Evolutionary conservation across 2,888 invertebrate genomes (phyloP), one percentile per base, ranked within the genome.

Genomic region (Chelonus formosanus): DNA sequence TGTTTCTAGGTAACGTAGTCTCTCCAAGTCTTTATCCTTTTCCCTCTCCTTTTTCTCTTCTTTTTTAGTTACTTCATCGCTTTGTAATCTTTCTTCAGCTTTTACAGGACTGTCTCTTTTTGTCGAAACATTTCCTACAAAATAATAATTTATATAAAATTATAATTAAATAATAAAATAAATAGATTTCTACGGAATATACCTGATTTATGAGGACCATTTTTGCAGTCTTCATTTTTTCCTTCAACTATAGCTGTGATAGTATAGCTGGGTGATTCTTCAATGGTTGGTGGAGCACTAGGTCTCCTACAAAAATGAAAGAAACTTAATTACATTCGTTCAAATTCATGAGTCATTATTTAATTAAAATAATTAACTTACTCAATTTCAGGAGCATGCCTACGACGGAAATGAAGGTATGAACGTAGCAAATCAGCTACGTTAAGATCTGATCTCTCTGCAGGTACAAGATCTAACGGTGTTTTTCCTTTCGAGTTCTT

Each of bases 401-500:
- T 76, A 43, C 69, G 67, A n/a, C 67, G 68, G 67, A 75, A 75
- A 58, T 85, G 85, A 73, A 85, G 85, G 69, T 85, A 87, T 48
- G 86, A 86, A 71, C 87, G 87, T 34, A 90, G 73, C 5, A 88
- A 74, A 65, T 89, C 88, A 55, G 85, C 84, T 60, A 87, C 77
- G n/a, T 80, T 75, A 0, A 85, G 78, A 72, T 89, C 89, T 20
- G 79, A 77, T 1, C 75, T 71, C 57, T 82, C 80, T 5, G 72
- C 67, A 43, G 87, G 87, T 55, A 92, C 84, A 71, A 92, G 86
- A 77, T 90, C 91, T 44, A 92, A 83, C n/a, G 91, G 89, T n/a
- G 89, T 88, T 68, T 90, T 89, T 4, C 89, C 89, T 75, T 91
- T 89, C 60, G 86, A 87, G 78, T 94, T 93, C 67, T 88, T 87